These are phyloP conservation scores for Procambarus clarkii DNA, from an alignment of 1,140 invertebrate species.

Conservation along the genomic window DNA sequence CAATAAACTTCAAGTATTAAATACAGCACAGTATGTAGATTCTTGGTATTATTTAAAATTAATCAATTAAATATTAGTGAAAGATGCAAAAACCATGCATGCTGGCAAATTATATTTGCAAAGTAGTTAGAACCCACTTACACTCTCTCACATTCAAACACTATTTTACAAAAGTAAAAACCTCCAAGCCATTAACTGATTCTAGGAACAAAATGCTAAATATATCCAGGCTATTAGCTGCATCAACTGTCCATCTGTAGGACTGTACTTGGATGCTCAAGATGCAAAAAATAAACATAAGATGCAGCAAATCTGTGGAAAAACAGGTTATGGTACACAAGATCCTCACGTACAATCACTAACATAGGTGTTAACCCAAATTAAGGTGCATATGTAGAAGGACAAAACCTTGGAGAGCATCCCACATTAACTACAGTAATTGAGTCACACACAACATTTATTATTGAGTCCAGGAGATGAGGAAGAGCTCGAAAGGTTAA, in stretches of 20 bases:
- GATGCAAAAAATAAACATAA: neutral
- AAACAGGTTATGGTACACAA: neutral
- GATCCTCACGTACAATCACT: neutral
- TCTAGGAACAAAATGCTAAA: constrained; percentile 10
- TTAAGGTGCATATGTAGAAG: neutral
- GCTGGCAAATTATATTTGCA: too few relatives aligned
- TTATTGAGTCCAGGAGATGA: too few relatives aligned
- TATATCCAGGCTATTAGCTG: neutral
- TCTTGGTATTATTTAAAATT: neutral
- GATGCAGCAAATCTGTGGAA: neutral
- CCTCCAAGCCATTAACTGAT: neutral
- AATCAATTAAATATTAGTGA: neutral
- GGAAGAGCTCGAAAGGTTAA: too few relatives aligned
- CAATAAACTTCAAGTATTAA: neutral
- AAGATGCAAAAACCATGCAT: too few relatives aligned
- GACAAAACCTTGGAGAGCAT: neutral
- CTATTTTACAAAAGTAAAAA: neutral
- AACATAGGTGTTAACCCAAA: neutral
- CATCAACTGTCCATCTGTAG: neutral
- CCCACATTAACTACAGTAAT: too few relatives aligned
- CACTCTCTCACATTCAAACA: neutral
- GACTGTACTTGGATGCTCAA: neutral
- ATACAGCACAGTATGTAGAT: neutral
- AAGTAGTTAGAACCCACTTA: neutral
- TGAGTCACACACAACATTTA: too few relatives aligned